A percentile compares a stretch with the other conserved stretches of the same genome.
phyloP scores from a whole-genome alignment of 2,888 invertebrate genomes.

The Morpho achilles region DNA sequence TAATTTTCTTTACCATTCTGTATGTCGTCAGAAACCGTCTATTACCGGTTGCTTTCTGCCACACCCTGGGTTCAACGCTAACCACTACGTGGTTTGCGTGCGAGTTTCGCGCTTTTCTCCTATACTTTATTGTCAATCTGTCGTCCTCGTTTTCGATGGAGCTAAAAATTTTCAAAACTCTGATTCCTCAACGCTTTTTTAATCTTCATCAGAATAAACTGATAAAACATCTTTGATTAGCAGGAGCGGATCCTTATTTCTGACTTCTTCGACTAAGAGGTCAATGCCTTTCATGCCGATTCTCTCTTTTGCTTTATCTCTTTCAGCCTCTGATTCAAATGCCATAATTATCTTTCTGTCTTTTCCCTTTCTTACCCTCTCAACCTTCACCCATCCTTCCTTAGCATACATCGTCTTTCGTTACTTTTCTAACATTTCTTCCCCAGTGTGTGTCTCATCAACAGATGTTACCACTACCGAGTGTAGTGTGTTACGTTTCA shows the following conservation, averaged over 20 bases:
- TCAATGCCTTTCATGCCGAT: neutral
- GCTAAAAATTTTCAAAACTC: slow-evolving; percentile 1
- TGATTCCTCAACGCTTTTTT: slow-evolving; percentile 21
- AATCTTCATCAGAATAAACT: neutral
- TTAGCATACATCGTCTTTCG: slow-evolving; percentile 15
- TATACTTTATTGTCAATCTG: too few relatives aligned
- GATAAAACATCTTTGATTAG: slow-evolving; percentile 11
- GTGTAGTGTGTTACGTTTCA: too few relatives aligned
- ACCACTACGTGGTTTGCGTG: too few relatives aligned
- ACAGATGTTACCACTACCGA: too few relatives aligned
- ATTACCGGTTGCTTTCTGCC: too few relatives aligned
- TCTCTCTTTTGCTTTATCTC: neutral
- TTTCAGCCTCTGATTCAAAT: neutral
- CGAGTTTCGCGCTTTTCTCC: too few relatives aligned
- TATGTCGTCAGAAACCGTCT: too few relatives aligned
- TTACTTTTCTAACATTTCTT: slow-evolving; percentile 9
- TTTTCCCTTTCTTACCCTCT: slow-evolving; percentile 10
- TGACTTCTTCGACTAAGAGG: too few relatives aligned
- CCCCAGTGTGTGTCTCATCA: slow-evolving; percentile 7
- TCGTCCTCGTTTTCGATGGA: neutral
- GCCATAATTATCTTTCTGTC: neutral
- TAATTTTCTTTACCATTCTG: too few relatives aligned
- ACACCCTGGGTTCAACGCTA: too few relatives aligned
- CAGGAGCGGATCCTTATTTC: slow-evolving; percentile 19
- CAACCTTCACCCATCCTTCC: slow-evolving; percentile 11